phyloP scores from a whole-genome alignment of 2,113 vertebrate species.

The Cheirogaleus medius region DNA sequence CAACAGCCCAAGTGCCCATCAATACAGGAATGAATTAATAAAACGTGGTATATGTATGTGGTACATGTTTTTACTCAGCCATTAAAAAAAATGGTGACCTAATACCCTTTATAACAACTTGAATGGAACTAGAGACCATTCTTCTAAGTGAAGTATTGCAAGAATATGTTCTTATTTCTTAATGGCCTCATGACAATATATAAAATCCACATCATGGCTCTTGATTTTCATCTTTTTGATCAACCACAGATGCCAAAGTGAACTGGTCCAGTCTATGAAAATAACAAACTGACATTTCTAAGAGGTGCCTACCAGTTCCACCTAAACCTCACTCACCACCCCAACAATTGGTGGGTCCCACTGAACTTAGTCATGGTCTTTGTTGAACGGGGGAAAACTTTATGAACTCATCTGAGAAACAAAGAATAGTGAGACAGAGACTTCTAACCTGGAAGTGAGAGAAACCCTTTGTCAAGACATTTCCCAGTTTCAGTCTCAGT shows the following conservation, averaged over 20 bases:
- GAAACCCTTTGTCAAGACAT: conserved; percentile 61
- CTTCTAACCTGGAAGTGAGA: neutral
- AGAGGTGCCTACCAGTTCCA: neutral
- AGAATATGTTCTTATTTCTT: neutral
- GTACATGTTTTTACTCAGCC: too few relatives aligned
- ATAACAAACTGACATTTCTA: neutral
- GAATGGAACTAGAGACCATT: too few relatives aligned
- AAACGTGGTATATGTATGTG: too few relatives aligned
- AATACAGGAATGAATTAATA: too few relatives aligned
- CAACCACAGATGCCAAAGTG: neutral
- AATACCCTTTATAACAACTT: too few relatives aligned
- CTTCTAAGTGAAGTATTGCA: too few relatives aligned
- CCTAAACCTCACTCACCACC: neutral
- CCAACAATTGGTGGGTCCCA: neutral
- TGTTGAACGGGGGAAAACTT: neutral
- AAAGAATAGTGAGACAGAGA: conserved; percentile 65
- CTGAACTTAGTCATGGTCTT: neutral
- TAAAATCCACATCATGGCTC: neutral
- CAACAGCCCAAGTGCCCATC: too few relatives aligned
- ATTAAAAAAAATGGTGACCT: too few relatives aligned
- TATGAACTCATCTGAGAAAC: neutral
- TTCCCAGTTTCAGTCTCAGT: conserved; percentile 59
- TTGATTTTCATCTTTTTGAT: neutral
- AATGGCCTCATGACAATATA: neutral
- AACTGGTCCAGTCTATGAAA: neutral